A percentile compares a stretch with the other conserved stretches of the same genome.
phyloP scores from a whole-genome alignment of 2,797 vertebrate genomes.

The Anabacerthia variegaticeps region DNA sequence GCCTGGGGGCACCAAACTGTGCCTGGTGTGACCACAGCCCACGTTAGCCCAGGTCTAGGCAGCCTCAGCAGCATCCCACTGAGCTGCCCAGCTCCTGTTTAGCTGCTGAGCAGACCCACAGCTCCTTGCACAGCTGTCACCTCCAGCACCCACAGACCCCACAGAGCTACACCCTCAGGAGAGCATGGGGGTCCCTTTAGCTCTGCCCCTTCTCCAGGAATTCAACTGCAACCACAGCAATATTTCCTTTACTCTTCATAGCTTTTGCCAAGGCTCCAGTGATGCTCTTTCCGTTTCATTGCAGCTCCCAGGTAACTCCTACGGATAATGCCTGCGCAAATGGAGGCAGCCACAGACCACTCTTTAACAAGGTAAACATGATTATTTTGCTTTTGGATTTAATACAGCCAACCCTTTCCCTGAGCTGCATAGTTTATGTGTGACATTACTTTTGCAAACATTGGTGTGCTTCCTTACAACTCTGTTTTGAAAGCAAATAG shows the following conservation, averaged over 20 bases:
- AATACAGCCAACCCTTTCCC: background rate
- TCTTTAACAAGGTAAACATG: background rate
- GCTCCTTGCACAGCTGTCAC: background rate
- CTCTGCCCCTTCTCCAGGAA: background rate
- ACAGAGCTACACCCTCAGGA: rapidly evolving
- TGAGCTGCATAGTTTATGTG: background rate
- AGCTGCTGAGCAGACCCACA: background rate
- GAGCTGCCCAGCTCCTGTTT: background rate
- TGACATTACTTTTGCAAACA: background rate
- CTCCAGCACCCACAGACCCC: rapidly evolving
- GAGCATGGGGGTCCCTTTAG: rapidly evolving
- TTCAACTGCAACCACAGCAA: background rate
- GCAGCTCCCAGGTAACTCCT: background rate
- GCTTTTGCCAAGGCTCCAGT: background rate
- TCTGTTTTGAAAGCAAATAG: background rate
- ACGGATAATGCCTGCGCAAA: rapidly evolving
- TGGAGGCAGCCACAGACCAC: background rate
- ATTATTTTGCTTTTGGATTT: background rate
- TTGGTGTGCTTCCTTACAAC: background rate
- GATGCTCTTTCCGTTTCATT: background rate
- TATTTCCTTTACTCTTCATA: background rate
- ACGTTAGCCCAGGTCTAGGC: background rate
- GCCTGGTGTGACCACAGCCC: background rate
- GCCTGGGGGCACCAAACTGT: background rate
- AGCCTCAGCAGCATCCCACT: background rate